Evolutionary conservation across 2,113 vertebrate genomes (phyloP), one percentile per base, ranked within the genome.

Genomic region (Callithrix jacchus): DNA sequence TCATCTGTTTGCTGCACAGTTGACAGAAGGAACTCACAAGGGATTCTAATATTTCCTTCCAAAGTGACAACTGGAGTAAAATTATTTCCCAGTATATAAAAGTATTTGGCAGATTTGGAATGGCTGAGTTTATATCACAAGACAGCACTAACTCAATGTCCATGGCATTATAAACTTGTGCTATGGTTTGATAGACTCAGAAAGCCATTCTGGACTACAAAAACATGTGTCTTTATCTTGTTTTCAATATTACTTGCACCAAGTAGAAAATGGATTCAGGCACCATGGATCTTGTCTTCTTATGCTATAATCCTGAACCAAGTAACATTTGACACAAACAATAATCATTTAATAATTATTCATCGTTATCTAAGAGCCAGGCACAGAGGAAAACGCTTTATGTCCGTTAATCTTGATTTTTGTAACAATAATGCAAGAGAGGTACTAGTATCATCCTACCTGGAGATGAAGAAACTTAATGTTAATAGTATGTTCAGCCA

Each of bases 221-320:
- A 96, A 35, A 14, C 37, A 23, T 25, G 25, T 61, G 61, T 52
- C 77, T 89, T 91, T 88, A 73, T 73, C 70, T 88, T n/a, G 30
- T 23, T 37, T 84, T 92, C 71, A 84, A n/a, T 64, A 92, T 49
- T 64, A 47, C 17, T 73, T 84, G 37, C 6, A 32, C 35, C 54
- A 74, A 66, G 21, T 40, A 79, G 47, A 88, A 77, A 84, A 84
- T 32, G 37, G 70, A 54, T 40, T 71, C 30, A 64, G 37, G 47
- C 52, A 70, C 4, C 4, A 23, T 16, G 49, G 49, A 52, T 52
- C 49, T 52, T 52, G 49, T 52, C 49, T 52, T 30, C 74, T 84
- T n/a, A 54, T 56, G 45, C 9, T 66, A 8, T 56, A 88, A 91
- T 91, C 21, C 30, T 27, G 35, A 2, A 45, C 23, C 56, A 52